These are phyloP conservation scores for Corythaixoides concolor DNA, from an alignment of 2,113 vertebrate genomes.

Conservation along the genomic window DNA sequence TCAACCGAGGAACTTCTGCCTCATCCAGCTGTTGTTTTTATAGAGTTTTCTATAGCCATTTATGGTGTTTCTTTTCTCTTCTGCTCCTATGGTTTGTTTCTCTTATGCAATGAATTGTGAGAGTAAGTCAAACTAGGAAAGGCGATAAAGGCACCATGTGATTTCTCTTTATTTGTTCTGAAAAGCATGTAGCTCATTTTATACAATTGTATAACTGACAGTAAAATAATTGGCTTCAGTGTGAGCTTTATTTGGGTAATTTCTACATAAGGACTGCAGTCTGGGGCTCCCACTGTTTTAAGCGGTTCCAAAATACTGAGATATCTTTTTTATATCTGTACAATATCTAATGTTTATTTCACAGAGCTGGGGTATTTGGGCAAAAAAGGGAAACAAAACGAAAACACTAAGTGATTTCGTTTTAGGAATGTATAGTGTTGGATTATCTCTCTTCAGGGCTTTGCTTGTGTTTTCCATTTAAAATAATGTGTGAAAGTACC, in stretches of 20 bases:
- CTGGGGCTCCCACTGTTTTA: conserved; percentile 16
- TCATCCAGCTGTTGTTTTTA: conserved; percentile 28
- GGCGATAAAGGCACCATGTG: conserved; percentile 47
- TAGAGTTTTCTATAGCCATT: conserved; percentile 43
- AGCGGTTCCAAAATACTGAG: conserved; percentile 25
- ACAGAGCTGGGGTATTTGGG: neutral
- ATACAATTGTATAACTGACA: conserved; percentile 42
- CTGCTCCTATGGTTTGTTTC: conserved; percentile 17
- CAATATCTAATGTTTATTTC: conserved; percentile 34
- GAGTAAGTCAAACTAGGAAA: conserved; percentile 41
- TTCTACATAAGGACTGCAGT: conserved; percentile 15
- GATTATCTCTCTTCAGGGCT: neutral
- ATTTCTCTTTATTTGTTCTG: conserved; percentile 56
- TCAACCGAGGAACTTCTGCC: conserved; percentile 31
- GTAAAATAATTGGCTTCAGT: conserved; percentile 51
- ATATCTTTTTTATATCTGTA: neutral
- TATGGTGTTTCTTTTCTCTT: conserved; percentile 58
- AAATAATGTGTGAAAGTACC: neutral
- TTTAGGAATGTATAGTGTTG: neutral
- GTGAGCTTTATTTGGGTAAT: conserved; percentile 57
- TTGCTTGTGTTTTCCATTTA: neutral
- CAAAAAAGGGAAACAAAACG: neutral
- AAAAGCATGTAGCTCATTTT: conserved; percentile 47
- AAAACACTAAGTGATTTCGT: neutral
- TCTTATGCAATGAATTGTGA: conserved; percentile 49